phyloP scores from a whole-genome alignment of 1,140 invertebrate genomes.

The Drosophila repletoides region DNA sequence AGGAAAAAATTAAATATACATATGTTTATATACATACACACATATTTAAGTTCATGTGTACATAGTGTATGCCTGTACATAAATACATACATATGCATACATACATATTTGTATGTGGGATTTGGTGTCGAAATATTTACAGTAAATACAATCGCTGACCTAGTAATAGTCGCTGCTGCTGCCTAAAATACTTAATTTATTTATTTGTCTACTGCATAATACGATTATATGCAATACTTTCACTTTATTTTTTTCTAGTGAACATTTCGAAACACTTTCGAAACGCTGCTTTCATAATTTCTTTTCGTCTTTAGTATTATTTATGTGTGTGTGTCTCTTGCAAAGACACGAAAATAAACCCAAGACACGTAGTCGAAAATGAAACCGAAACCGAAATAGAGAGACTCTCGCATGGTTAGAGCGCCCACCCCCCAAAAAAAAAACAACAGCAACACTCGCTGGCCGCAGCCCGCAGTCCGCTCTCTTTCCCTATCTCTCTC shows the following conservation, averaged over 20 bases:
- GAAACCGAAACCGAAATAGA: conserved; percentile 81
- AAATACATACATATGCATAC: too few species aligned
- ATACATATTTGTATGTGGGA: conserved; percentile 33
- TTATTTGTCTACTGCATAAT: conserved; percentile 13
- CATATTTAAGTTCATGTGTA: background rate
- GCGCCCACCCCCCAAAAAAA: conserved; percentile 55
- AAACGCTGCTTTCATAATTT: conserved; percentile 78
- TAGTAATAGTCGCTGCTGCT: conserved; percentile 48
- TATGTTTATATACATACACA: background rate
- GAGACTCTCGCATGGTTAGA: conserved; percentile 29
- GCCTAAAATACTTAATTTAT: conserved; percentile 24
- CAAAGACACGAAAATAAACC: conserved; percentile 78
- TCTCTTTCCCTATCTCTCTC: background rate
- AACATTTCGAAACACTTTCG: conserved; percentile 79
- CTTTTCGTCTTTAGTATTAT: conserved; percentile 63
- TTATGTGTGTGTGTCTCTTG: conserved; percentile 58
- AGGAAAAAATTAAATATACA: conserved; percentile 73
- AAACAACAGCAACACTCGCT: conserved; percentile 16
- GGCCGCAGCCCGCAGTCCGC: conserved; percentile 5
- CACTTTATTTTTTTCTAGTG: conserved; percentile 62
- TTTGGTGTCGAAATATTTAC: conserved; percentile 63
- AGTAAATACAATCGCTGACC: conserved; percentile 65
- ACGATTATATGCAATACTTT: conserved; percentile 58
- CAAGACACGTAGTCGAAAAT: conserved; percentile 63
- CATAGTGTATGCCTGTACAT: background rate